Conservation (phyloP, 2,888 invertebrate genomes). For the Leucania comma region DNA sequence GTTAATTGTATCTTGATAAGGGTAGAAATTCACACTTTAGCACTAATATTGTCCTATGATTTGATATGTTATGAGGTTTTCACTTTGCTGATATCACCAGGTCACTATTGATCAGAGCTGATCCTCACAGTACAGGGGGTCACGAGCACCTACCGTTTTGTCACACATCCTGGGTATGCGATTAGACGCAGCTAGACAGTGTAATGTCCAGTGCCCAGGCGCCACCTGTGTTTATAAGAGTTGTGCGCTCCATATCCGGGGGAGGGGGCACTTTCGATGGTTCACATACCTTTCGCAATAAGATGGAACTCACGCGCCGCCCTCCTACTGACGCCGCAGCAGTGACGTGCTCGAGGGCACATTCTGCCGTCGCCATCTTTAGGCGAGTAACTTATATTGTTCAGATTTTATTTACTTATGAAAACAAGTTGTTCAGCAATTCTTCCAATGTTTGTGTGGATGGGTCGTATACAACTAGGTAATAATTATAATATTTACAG, state of each 20-base stretch:
- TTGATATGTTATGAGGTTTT: slow-evolving; percentile 30
- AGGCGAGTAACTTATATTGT: slow-evolving; percentile 1
- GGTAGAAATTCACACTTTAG: slow-evolving; percentile 50
- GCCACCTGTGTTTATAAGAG: slow-evolving; percentile 89
- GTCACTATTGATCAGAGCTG: slow-evolving; percentile 72
- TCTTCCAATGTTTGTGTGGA: neutral
- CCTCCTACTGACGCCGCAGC: slow-evolving; percentile 72
- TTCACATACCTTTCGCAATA: slow-evolving; percentile 86
- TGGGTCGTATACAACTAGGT: too few species aligned
- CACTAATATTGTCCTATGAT: slow-evolving; percentile 50
- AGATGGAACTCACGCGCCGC: slow-evolving; percentile 84
- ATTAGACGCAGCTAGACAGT: slow-evolving; percentile 81
- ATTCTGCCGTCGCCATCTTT: slow-evolving; percentile 35
- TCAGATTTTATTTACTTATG: neutral
- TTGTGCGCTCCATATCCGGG: slow-evolving; percentile 86
- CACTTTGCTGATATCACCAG: slow-evolving; percentile 69
- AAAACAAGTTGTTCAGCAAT: neutral
- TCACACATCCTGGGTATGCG: slow-evolving; percentile 86
- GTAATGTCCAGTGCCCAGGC: slow-evolving; percentile 86
- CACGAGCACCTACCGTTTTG: slow-evolving; percentile 85
- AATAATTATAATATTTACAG: too few species aligned
- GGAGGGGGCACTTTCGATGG: slow-evolving; percentile 90
- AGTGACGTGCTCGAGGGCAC: slow-evolving; percentile 71
- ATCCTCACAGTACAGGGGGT: slow-evolving; percentile 63
- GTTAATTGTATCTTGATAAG: neutral